phyloP scores from a whole-genome alignment of 2,113 vertebrate species.

The Clarias gariepinus region DNA sequence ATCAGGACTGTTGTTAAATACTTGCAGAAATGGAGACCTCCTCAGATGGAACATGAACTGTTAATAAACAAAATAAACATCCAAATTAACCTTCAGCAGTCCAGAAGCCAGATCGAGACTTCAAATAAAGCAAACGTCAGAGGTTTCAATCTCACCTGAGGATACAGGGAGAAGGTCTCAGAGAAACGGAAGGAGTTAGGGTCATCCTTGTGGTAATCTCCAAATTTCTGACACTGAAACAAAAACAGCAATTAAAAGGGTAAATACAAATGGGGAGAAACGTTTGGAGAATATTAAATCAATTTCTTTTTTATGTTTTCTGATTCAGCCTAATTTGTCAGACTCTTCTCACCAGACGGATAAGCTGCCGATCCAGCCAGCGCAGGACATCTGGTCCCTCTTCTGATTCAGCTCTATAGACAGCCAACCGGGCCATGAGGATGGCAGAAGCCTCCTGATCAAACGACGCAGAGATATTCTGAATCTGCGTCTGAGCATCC shows the following conservation, averaged over 20 bases:
- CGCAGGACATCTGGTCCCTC: slow-evolving; percentile 94
- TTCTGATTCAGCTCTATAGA: slow-evolving; percentile 92
- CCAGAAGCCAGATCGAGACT: not conserved
- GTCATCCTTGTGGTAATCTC: slow-evolving; percentile 98
- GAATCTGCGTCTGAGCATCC: slow-evolving; percentile 94
- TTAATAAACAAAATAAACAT: slow-evolving; percentile 52
- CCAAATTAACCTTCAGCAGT: not conserved
- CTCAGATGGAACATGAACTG: slow-evolving; percentile 99
- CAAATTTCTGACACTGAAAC: slow-evolving; percentile 96
- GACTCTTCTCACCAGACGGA: slow-evolving; percentile 82
- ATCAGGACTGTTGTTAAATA: slow-evolving; percentile 98
- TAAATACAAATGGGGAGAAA: not conserved
- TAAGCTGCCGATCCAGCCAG: slow-evolving; percentile 95
- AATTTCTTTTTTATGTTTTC: not conserved
- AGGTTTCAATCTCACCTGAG: slow-evolving; percentile 78
- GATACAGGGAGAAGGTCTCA: slow-evolving; percentile 96
- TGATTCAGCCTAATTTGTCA: not conserved
- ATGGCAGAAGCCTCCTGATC: slow-evolving; percentile 96
- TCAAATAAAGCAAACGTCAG: not conserved
- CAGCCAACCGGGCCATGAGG: slow-evolving; percentile 92
- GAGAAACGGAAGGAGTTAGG: slow-evolving; percentile 97
- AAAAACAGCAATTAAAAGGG: slow-evolving; percentile 43
- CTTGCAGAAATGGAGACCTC: slow-evolving; percentile 95
- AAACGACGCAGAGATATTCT: slow-evolving; percentile 93
- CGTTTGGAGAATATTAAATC: not conserved